Evolutionary conservation across 2,888 invertebrate genomes (phyloP).

Genomic region (Macrophya annulata): DNA sequence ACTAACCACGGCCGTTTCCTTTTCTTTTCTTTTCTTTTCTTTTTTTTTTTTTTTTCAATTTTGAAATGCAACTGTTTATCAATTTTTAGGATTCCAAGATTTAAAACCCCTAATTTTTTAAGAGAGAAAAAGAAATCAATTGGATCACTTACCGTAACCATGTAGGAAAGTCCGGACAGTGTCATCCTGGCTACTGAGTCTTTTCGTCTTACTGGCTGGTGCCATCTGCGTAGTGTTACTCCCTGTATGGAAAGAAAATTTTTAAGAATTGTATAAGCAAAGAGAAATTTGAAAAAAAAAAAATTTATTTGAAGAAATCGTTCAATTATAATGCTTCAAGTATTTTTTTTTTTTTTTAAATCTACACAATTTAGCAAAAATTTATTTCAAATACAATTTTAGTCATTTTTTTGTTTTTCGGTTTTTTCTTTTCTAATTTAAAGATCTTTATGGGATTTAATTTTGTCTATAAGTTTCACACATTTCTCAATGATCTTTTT

Average conservation of each 20-base stretch:
- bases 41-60: background rate
- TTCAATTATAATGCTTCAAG: no score
- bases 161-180: slow-evolving; percentile 89
- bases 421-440: no score
- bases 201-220: slow-evolving; percentile 83
- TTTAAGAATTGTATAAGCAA: background rate
- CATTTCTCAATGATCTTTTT: no score
- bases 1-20: no score
- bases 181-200: slow-evolving; percentile 93
- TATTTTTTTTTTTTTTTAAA: no score
- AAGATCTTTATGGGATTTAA: no score
- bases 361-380: no score
- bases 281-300: background rate
- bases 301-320: background rate
- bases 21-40: background rate
- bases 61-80: background rate
- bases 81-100: background rate
- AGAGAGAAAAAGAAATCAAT: background rate
- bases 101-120: background rate
- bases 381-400: no score
- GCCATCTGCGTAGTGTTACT: slow-evolving; percentile 79
- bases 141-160: slow-evolving; percentile 86
- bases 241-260: slow-evolving; percentile 76
- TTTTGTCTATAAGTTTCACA: no score
- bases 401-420: no score